These are phyloP conservation scores for Hyposoter didymator DNA, from an alignment of 2,888 invertebrate genomes.

Conservation along the genomic window DNA sequence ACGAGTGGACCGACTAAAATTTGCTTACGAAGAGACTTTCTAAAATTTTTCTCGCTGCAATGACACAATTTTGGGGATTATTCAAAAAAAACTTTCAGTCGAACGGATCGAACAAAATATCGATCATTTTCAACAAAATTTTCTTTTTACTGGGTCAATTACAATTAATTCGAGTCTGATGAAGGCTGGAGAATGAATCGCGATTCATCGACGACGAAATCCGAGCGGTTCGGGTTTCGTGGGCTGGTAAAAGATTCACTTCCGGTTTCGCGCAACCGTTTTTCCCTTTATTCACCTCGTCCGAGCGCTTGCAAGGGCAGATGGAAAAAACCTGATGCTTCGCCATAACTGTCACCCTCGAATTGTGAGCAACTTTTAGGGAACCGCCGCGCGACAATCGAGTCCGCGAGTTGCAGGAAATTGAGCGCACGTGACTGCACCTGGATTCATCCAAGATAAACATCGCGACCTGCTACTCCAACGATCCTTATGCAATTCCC, in stretches of 20 bases:
- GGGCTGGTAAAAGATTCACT: background rate
- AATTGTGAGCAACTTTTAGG: conserved; percentile 73
- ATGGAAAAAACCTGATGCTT: conserved; percentile 73
- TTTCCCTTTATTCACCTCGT: background rate
- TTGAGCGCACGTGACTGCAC: conserved; percentile 51
- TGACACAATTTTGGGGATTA: too few species aligned
- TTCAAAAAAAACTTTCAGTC: too few species aligned
- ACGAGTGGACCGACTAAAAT: too few species aligned
- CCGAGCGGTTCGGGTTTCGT: background rate
- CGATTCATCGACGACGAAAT: too few species aligned
- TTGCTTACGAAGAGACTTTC: too few species aligned
- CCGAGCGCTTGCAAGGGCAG: background rate
- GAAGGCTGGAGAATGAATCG: too few species aligned
- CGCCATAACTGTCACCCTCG: conserved; percentile 72
- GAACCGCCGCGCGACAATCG: conserved; percentile 39
- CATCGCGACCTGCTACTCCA: conserved; percentile 61
- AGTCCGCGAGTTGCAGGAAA: conserved; percentile 62
- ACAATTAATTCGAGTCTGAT: too few species aligned
- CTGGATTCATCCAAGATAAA: conserved; percentile 62
- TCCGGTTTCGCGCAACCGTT: background rate
- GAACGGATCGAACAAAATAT: too few species aligned
- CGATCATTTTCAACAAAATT: too few species aligned
- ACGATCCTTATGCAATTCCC: conserved; percentile 60
- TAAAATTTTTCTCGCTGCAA: too few species aligned
- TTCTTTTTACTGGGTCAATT: too few species aligned